Evolutionary conservation across 2,797 vertebrate species (phyloP).

Genomic region (Mareca strepera): DNA sequence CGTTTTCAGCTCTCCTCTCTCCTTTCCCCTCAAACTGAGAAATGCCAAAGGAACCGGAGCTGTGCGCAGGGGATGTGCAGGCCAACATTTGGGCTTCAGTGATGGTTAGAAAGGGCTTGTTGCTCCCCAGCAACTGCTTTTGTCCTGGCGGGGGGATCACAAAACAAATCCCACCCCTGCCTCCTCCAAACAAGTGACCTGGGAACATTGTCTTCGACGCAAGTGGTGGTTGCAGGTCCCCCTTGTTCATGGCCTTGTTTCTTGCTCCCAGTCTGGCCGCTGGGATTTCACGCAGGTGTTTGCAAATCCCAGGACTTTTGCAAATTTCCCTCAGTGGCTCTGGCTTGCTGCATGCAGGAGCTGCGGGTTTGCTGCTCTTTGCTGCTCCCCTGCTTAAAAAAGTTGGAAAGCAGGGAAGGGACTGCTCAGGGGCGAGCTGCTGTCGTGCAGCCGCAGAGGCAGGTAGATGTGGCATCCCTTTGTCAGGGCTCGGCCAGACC

Average conservation of each 20-base stretch:
- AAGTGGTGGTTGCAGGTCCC: neutral
- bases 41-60: neutral
- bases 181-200: accelerated
- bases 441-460: neutral
- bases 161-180: neutral
- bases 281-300: neutral
- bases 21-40: neutral
- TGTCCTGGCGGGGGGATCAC: accelerated
- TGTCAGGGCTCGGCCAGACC: neutral
- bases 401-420: neutral
- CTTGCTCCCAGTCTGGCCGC: neutral
- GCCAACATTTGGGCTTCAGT: neutral
- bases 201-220: neutral
- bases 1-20: neutral
- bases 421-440: neutral
- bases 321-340: neutral
- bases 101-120: neutral
- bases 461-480: neutral
- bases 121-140: neutral
- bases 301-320: neutral
- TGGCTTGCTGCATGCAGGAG: neutral
- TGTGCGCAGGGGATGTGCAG: neutral
- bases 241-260: neutral
- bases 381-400: neutral
- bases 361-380: neutral